Conservation (phyloP, 2,888 invertebrate species). For the Horisme vitalbata region DNA sequence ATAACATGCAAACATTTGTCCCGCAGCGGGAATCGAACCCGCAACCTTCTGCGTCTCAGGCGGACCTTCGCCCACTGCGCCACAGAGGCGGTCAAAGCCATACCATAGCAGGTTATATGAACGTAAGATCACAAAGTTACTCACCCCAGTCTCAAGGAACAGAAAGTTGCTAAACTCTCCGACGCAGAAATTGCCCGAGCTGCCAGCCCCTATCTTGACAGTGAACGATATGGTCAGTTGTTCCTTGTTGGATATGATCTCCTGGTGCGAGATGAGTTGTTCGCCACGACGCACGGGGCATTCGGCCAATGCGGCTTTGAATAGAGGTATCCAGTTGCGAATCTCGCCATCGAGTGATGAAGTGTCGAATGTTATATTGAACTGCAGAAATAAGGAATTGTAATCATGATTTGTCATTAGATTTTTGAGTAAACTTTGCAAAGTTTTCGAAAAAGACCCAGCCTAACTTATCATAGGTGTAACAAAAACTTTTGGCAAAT, state of each 20-base stretch:
- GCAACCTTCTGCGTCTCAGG: too few relatives aligned
- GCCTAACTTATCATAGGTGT: too few relatives aligned
- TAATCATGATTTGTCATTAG: too few relatives aligned
- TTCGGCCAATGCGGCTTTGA: slow-evolving; percentile 89
- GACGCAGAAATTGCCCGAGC: slow-evolving; percentile 84
- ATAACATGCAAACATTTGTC: too few relatives aligned
- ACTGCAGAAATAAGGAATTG: slow-evolving; percentile 80
- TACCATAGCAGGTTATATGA: not conserved
- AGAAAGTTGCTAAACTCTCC: slow-evolving; percentile 88
- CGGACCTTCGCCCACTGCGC: too few relatives aligned
- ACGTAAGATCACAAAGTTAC: slow-evolving; percentile 5
- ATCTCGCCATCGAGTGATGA: slow-evolving; percentile 80
- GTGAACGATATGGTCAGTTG: slow-evolving; percentile 86
- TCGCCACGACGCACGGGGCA: slow-evolving; percentile 86
- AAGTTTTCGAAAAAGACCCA: too few relatives aligned
- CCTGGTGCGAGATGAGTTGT: slow-evolving; percentile 84
- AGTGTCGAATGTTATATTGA: slow-evolving; percentile 89
- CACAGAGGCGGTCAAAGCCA: too few relatives aligned
- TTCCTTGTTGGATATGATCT: slow-evolving; percentile 90
- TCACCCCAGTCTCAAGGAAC: slow-evolving; percentile 86
- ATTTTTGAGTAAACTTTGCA: too few relatives aligned
- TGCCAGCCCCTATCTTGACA: slow-evolving; percentile 86
- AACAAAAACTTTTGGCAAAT: too few relatives aligned
- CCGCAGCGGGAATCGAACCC: too few relatives aligned
- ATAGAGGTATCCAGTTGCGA: slow-evolving; percentile 89